Base-by-base conservation (phyloP, 2,113 vertebrate genomes). In the Agapornis roseicollis region DNA sequence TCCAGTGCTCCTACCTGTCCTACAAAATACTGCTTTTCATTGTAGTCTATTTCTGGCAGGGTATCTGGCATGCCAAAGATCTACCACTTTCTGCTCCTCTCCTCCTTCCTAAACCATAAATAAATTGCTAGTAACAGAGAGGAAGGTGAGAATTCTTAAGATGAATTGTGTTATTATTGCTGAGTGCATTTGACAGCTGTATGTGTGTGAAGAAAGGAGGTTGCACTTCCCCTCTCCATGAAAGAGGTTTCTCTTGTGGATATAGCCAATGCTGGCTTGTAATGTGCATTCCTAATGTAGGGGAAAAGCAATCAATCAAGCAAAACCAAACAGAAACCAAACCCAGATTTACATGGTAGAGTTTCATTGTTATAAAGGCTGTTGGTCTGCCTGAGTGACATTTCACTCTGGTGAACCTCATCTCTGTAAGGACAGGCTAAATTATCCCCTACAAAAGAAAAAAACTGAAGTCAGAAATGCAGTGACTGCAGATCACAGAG, bases 251-350 rank as follows among this genome's bases (percentile, higher is more conserved):
- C 29, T 86, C 9, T 42, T 58, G 10, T 22, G 11, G 25, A 25
- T 42, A 83, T 16, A 74, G 35, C 55, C 39, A 85, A 84, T 63
- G 19, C 47, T 70, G 25, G 17, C 16, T 89, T 81, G 49, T 9
- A 71, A 84, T 7, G 10, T 2, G 17, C 25, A 46, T 71, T 81
- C 41, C 49, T 84, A 65, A 72, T 14, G 6, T 19, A 7, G 20
- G 14, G 56, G 23, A 11, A 1, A 29, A 66, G 12, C 25, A 53
- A 7, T 5, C 1, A 1, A 65, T 25, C 7, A n/a, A 70, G 17
- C 42, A 11, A 4, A 81, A 64, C 7, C 24, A 56, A 18, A 56
- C 2, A 20, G 69, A 70, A 70, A 61, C 33, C 15, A 5, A 72
- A 60, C 31, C 19, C 46, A 33, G 46, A 50, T 56, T 89, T 33